Base-by-base conservation (phyloP, 2,113 vertebrate species). In the Lanius collurio region DNA sequence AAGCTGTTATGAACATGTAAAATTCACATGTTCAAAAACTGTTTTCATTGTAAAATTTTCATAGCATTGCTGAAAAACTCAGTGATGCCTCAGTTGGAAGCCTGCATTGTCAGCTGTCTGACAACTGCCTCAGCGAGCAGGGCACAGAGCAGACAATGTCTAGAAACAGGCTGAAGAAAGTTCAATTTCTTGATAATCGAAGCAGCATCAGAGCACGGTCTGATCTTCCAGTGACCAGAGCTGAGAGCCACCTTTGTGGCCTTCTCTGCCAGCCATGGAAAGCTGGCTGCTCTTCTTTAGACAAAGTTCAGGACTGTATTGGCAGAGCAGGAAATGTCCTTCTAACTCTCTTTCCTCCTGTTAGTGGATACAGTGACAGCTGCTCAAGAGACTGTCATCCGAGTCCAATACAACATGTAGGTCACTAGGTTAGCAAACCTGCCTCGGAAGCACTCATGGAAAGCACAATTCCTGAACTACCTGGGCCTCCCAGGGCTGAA, bases 351-450 rank as follows among this genome's bases (percentile, higher is more conserved):
- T 4, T 82, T 80, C 44, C 42, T 79, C 47, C 35, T 17, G 59
- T 21, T 41, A 77, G 33, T 6, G 8, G 60, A 74, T 70, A 33
- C 77, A 78, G 82, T 4, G 4, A 56, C 69, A 74, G 64, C 87
- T 81, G 67, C 68, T 83, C 63, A 27, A 26, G 44, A 50, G 68
- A 26, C 87, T 73, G 59, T 37, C 31, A 35, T 22, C 13, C 0
- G 2, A 91, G 78, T 26, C 82, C 62, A 55, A 42, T 0, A 44
- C 6, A 94, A 74, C 69, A 87, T 77, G 56, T 30, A 84, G 85
- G 85, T 93, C 82, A 91, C 78, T 55, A 26, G 93, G 88, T 82
- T 78, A 94, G 90, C 47, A 90, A 92, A 75, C 28, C 62, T 70
- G 74, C 42, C 69, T 78, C 3, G 0, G 57, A 42, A 24, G 60